Percentiles rank a stretch among this genome's conserved stretches.
phyloP scores from a whole-genome alignment of 2,888 invertebrate genomes.

The Agrotis puta region DNA sequence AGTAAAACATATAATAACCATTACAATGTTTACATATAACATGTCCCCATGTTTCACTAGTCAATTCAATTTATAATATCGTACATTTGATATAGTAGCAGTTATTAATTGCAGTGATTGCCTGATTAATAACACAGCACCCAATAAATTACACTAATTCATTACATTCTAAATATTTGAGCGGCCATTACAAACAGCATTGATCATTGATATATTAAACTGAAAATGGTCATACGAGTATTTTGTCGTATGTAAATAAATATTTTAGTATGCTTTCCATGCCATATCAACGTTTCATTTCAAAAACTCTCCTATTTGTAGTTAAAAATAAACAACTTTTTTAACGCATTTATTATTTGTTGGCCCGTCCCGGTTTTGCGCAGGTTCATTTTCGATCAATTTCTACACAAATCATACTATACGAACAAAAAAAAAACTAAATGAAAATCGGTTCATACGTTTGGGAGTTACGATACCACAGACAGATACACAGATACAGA shows the following conservation, averaged over 20 bases:
- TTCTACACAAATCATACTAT: not conserved
- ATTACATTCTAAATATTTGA: constrained; percentile 33
- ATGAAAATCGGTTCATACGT: not conserved
- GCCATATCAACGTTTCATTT: too few relatives aligned
- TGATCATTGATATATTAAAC: constrained; percentile 21
- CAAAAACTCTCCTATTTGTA: not conserved
- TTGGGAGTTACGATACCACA: not conserved
- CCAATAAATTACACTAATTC: constrained; percentile 33
- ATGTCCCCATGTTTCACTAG: not conserved
- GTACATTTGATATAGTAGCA: constrained; percentile 5
- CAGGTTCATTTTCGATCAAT: too few relatives aligned
- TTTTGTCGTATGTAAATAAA: not conserved
- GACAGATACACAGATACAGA: not conserved
- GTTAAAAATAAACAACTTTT: too few relatives aligned
- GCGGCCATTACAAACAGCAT: constrained; percentile 16
- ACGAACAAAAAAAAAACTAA: not conserved
- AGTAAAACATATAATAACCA: too few relatives aligned
- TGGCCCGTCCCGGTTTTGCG: not conserved
- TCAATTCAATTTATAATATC: constrained; percentile 19
- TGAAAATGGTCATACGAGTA: not conserved
- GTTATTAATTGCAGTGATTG: constrained; percentile 40
- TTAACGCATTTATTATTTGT: too few relatives aligned
- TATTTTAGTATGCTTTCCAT: not conserved
- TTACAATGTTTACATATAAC: constrained; percentile 2
- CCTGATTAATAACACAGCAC: constrained; percentile 28